These are phyloP conservation scores for Crenichthys baileyi DNA, from an alignment of 2,797 vertebrate genomes.

Conservation along the genomic window DNA sequence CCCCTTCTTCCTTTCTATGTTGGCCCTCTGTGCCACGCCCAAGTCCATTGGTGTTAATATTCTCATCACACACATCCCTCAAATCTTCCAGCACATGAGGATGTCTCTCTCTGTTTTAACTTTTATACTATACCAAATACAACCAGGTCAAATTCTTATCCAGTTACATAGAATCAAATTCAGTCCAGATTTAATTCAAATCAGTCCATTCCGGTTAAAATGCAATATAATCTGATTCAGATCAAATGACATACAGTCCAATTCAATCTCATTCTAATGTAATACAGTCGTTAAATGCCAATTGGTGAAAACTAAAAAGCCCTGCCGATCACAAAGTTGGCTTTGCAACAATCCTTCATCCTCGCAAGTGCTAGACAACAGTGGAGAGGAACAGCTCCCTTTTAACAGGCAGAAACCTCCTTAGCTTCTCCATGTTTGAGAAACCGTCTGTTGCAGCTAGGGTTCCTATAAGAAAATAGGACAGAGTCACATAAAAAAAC, in stretches of 20 bases:
- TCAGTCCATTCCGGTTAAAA: background rate
- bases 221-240: background rate
- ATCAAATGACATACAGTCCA: background rate
- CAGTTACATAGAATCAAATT: background rate
- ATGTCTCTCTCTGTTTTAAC: conserved; percentile 10
- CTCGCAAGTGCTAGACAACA: background rate
- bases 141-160: background rate
- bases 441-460: no score
- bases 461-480: background rate
- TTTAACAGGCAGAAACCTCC: background rate
- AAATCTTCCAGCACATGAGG: conserved; percentile 21
- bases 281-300: no score
- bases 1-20: conserved; percentile 26
- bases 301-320: no score
- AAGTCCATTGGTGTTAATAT: conserved; percentile 61
- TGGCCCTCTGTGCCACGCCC: conserved; percentile 56
- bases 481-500: background rate
- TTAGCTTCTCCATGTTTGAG: background rate
- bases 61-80: conserved; percentile 35
- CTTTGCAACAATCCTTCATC: background rate
- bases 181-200: background rate
- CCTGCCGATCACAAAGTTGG: background rate
- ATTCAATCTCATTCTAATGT: background rate
- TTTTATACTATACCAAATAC: background rate
- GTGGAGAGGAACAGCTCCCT: background rate